Conservation (phyloP, 2,113 vertebrate species). For the Corvus cornix region DNA sequence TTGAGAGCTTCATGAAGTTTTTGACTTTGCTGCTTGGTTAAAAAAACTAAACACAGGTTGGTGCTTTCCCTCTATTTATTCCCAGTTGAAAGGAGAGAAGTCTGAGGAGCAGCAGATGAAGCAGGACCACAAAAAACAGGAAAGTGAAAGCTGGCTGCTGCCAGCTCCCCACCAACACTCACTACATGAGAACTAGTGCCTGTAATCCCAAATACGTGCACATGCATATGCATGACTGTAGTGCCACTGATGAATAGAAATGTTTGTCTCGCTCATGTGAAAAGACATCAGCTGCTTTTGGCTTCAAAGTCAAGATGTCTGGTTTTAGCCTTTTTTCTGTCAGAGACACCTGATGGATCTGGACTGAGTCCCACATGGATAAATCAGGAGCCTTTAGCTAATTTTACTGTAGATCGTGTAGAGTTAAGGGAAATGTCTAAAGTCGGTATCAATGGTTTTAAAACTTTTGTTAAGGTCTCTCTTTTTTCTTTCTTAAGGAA, state of each 20-base stretch:
- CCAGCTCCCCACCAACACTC: constrained; percentile 6
- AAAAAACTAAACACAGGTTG: background rate
- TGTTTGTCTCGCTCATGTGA: constrained; percentile 50
- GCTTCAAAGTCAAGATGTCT: constrained; percentile 53
- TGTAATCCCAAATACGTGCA: constrained; percentile 61
- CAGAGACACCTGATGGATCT: constrained; percentile 35
- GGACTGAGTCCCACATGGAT: background rate
- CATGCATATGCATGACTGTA: constrained; percentile 61
- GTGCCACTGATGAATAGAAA: constrained; percentile 53
- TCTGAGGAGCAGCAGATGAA: constrained; percentile 51
- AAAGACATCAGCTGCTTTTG: constrained; percentile 55
- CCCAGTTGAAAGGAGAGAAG: background rate
- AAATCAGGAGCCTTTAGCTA: background rate
- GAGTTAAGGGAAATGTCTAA: background rate
- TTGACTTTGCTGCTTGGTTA: background rate
- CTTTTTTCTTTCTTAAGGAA: background rate
- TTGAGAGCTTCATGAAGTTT: constrained; percentile 2
- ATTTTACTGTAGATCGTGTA: background rate
- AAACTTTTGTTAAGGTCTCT: background rate
- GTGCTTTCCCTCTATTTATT: background rate
- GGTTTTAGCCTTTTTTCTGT: constrained; percentile 42
- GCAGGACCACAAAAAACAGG: constrained; percentile 14
- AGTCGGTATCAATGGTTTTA: background rate
- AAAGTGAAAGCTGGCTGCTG: background rate
- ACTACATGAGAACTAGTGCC: constrained; percentile 12